These are phyloP conservation scores for Paragorgia papillata DNA, from an alignment of 92 coral and sea anemone species.

Conservation along the genomic window DNA sequence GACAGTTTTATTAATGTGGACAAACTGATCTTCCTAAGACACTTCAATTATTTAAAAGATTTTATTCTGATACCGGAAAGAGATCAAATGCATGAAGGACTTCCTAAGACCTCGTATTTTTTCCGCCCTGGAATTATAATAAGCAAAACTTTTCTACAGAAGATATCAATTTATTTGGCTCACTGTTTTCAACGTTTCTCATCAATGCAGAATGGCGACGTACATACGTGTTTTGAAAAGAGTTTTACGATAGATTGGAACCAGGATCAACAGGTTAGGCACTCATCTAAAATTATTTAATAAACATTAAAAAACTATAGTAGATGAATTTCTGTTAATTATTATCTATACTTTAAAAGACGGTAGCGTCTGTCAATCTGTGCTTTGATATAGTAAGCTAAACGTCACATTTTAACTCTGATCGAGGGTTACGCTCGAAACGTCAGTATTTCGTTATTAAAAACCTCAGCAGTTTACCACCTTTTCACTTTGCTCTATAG, in stretches of 20 bases:
- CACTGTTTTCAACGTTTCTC: not conserved
- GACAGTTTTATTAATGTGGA: constrained; percentile 80
- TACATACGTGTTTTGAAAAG: constrained; percentile 26
- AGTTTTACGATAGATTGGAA: not conserved
- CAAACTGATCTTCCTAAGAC: constrained; percentile 74
- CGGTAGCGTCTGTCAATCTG: too few species aligned
- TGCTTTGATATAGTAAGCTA: too few species aligned
- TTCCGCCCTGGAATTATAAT: constrained; percentile 16
- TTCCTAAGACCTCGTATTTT: too few species aligned
- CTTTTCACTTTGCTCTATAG: too few species aligned
- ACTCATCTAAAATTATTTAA: too few species aligned
- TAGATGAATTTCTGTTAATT: too few species aligned
- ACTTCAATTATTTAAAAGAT: constrained; percentile 81
- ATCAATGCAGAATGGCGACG: not conserved
- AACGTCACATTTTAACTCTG: too few species aligned
- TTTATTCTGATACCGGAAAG: constrained; percentile 82
- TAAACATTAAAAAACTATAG: too few species aligned
- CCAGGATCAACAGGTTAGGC: not conserved
- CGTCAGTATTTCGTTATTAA: too few species aligned
- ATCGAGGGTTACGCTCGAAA: too few species aligned
- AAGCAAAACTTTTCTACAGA: constrained; percentile 22
- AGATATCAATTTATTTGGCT: not conserved
- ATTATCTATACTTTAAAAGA: too few species aligned
- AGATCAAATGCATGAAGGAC: not conserved
- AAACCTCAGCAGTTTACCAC: too few species aligned